phyloP scores from a whole-genome alignment of 1,140 invertebrate genomes.

The Plodia interpunctella region DNA sequence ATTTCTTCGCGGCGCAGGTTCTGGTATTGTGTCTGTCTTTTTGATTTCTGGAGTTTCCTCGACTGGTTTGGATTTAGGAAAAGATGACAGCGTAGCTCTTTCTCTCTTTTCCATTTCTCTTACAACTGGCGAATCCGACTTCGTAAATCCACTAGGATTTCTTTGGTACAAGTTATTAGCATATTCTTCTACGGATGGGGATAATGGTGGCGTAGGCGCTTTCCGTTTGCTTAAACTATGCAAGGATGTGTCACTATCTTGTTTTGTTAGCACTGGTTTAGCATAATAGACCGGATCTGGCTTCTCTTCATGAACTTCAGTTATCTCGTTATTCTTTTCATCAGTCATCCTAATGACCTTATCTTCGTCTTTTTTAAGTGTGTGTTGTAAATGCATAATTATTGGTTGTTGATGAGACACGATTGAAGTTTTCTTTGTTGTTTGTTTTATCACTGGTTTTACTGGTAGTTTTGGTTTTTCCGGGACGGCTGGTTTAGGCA shows the following conservation, averaged over 20 bases:
- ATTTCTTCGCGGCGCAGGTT: slow-evolving; percentile 81
- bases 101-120: slow-evolving; percentile 86
- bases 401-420: slow-evolving; percentile 69
- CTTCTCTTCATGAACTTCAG: slow-evolving; percentile 49
- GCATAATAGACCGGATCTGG: slow-evolving; percentile 61
- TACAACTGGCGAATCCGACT: slow-evolving; percentile 83
- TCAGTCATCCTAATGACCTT: slow-evolving; percentile 41
- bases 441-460: slow-evolving; percentile 78
- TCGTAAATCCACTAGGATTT: slow-evolving; percentile 78
- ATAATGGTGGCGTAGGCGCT: slow-evolving; percentile 82
- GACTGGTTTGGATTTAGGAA: slow-evolving; percentile 41
- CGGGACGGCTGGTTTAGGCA: slow-evolving; percentile 63
- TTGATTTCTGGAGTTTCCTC: slow-evolving; percentile 49
- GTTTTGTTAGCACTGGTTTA: slow-evolving; percentile 72
- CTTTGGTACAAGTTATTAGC: slow-evolving; percentile 73
- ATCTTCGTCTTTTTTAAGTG: slow-evolving; percentile 45
- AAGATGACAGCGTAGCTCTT: slow-evolving; percentile 75
- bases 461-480: slow-evolving; percentile 82
- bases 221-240: slow-evolving; percentile 76
- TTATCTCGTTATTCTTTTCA: slow-evolving; percentile 55
- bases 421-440: slow-evolving; percentile 52
- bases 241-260: slow-evolving; percentile 75
- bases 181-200: slow-evolving; percentile 73
- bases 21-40: slow-evolving; percentile 67
- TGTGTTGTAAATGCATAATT: slow-evolving; percentile 70